Evolutionary conservation across 2,888 invertebrate species (phyloP).

Genomic region (Endotricha flammealis): DNA sequence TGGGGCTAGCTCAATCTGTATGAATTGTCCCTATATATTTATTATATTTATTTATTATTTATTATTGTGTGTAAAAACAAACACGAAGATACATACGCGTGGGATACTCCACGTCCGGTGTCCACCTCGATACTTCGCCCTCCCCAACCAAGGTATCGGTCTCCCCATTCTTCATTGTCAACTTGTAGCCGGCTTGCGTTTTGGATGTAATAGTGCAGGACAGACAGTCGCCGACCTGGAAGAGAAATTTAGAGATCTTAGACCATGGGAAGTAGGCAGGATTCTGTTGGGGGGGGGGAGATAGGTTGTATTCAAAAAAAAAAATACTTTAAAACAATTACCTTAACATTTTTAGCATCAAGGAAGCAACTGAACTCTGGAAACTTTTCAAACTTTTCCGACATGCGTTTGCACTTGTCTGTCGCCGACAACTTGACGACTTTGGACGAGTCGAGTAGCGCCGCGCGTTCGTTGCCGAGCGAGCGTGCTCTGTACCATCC

Average conservation of each 20-base stretch:
- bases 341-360: conserved; percentile 27
- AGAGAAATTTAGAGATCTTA: not conserved
- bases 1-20: no score
- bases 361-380: conserved; percentile 56
- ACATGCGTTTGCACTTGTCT: conserved; percentile 28
- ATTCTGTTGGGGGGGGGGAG: no score
- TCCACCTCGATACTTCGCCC: conserved; percentile 44
- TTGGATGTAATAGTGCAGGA: conserved; percentile 35
- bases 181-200: conserved; percentile 22
- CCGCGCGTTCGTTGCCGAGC: conserved; percentile 29
- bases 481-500: conserved; percentile 61
- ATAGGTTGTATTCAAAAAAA: no score
- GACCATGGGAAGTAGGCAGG: not conserved
- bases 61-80: no score
- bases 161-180: conserved; percentile 30
- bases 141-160: conserved; percentile 25
- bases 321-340: conserved; percentile 13
- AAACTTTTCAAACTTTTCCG: conserved; percentile 25
- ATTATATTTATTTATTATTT: no score
- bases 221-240: conserved; percentile 38
- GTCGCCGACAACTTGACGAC: conserved; percentile 21
- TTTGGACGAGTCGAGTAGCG: conserved; percentile 44
- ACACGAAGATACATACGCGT: no score
- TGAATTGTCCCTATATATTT: no score
- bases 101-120: conserved; percentile 39